Evolutionary conservation across 2,113 vertebrate species (phyloP), one percentile per base, ranked within the genome.

Genomic region (Elachura formosa): DNA sequence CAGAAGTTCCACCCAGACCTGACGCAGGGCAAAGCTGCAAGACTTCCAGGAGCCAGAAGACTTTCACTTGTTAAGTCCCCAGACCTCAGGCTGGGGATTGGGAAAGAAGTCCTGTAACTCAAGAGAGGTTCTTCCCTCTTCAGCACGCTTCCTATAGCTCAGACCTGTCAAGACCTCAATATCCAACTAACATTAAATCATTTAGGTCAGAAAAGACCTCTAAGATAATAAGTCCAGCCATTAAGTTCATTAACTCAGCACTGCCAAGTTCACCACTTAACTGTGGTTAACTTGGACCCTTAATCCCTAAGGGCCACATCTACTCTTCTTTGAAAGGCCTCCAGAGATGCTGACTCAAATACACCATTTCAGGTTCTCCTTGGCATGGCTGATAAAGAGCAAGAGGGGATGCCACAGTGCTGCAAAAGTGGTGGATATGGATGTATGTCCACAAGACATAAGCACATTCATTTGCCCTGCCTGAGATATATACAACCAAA

Each of bases 401-500:
- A 76, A 92, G 63, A 76, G 48, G 13, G 56, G 36, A 76, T 7
- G 12, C 11, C 33, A 62, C 21, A 24, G 6, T 38, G 24, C 14
- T 69, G 33, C n/a, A 33, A 22, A 29, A 69, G 9, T 25, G 34
- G 33, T 38, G 23, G 43, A 45, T 49, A 29, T 1, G 1, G 49
- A 36, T 23, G 23, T 12, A 7, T 16, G 10, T 22, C 45, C 46
- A 21, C 1, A 3, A 81, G 56, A 41, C 19, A 41, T 2, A 26
- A 72, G 3, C 0, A 0, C 14, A 33, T 34, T 45, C 2, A 0
- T 66, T 61, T 80, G n/a, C 36, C 12, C 2, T n/a, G 23, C 26
- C 34, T 69, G 67, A 87, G 26, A 54, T 41, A 5, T 0, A 38
- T 43, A 49, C 43, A 48, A 75, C n/a, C 43, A 84, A 67, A 87